A percentile compares a stretch with the other conserved stretches of the same genome.
These are phyloP conservation scores for Dufourea novaeangliae DNA, from an alignment of 1,140 invertebrate species.

Conservation along the genomic window DNA sequence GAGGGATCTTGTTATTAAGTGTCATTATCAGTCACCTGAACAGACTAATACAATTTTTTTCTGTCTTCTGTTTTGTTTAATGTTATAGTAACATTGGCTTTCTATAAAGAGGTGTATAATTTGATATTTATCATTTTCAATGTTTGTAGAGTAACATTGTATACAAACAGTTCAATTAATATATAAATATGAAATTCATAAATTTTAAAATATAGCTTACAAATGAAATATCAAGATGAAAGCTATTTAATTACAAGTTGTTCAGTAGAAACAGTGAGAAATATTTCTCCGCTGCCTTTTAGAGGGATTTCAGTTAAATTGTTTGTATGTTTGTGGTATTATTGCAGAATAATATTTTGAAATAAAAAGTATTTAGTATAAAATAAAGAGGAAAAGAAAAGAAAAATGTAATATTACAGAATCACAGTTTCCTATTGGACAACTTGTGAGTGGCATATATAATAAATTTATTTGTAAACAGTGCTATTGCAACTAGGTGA, in stretches of 20 bases:
- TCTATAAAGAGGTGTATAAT: conserved; percentile 10
- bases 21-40: conserved; percentile 35
- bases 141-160: conserved; percentile 21
- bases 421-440: conserved; percentile 25
- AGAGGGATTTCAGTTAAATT: not conserved
- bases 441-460: conserved; percentile 32
- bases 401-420: conserved; percentile 6
- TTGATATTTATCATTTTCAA: conserved; percentile 44
- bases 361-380: conserved; percentile 6
- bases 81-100: not conserved
- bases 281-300: conserved; percentile 1
- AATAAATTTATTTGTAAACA: conserved; percentile 37
- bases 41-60: conserved; percentile 34
- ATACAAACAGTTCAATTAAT: conserved; percentile 34
- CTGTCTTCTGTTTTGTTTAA: conserved; percentile 34
- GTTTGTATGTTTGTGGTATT: not conserved
- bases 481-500: conserved; percentile 20
- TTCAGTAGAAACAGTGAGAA: conserved; percentile 29
- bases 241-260: conserved; percentile 42
- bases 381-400: not conserved
- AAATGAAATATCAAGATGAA: conserved; percentile 25
- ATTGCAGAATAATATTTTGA: conserved; percentile 12
- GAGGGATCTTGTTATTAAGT: conserved; percentile 28
- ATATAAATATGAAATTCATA: conserved; percentile 40
- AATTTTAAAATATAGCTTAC: conserved; percentile 40